phyloP scores from a whole-genome alignment of 2,888 invertebrate species.

The Tenthredo amoena region DNA sequence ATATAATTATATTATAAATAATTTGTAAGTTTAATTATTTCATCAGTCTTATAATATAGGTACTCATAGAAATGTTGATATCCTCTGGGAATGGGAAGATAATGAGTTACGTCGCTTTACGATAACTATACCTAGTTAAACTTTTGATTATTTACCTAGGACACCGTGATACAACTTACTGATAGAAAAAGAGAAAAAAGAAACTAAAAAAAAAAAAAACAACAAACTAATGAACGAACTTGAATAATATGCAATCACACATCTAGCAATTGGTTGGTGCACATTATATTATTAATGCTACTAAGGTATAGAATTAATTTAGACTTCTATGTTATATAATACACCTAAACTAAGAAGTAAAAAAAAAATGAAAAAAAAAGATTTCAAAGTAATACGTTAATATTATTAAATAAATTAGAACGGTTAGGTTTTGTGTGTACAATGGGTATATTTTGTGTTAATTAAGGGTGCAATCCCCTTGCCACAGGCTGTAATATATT shows the following conservation, averaged over 20 bases:
- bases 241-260: slow-evolving; percentile 23
- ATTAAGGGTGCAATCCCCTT: slow-evolving; percentile 45
- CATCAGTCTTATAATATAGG: neutral
- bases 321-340: slow-evolving; percentile 39
- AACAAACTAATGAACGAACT: neutral
- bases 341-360: slow-evolving; percentile 30
- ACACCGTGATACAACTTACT: slow-evolving; percentile 4
- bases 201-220: neutral
- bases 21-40: slow-evolving; percentile 23
- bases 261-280: slow-evolving; percentile 32
- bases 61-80: neutral
- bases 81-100: slow-evolving; percentile 4
- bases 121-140: neutral
- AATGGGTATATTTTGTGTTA: slow-evolving; percentile 49
- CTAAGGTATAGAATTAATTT: slow-evolving; percentile 41
- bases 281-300: slow-evolving; percentile 31
- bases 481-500: slow-evolving; percentile 52
- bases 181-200: neutral
- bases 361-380: neutral
- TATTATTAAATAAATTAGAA: slow-evolving; percentile 46
- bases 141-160: slow-evolving; percentile 5
- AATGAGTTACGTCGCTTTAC: neutral
- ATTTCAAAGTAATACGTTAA: slow-evolving; percentile 24
- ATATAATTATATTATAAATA: slow-evolving; percentile 18
- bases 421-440: slow-evolving; percentile 48